Conservation (phyloP, 2,888 invertebrate genomes). For the Lasioglossum pauxillum region DNA sequence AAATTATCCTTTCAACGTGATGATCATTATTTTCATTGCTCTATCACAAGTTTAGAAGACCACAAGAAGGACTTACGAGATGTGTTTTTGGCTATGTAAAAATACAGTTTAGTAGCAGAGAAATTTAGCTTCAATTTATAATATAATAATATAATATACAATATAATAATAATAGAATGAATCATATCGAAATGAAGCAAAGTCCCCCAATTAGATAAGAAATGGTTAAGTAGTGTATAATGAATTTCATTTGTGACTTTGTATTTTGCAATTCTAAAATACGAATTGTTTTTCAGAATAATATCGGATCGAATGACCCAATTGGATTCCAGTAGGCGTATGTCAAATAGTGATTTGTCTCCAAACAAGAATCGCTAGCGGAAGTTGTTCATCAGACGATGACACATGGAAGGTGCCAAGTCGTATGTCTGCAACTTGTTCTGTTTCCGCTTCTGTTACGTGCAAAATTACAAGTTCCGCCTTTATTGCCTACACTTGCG, state of each 20-base stretch:
- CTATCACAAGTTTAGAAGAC: no score
- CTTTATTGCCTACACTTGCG: constrained; percentile 3
- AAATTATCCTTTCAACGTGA: no score
- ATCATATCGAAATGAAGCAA: no score
- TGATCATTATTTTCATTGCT: no score
- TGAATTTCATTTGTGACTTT: neutral
- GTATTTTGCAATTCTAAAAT: neutral
- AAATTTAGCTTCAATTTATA: no score
- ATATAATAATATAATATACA: no score
- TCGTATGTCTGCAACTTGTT: neutral
- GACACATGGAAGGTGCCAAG: neutral
- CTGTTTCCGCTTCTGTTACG: neutral
- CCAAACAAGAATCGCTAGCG: neutral
- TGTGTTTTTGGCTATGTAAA: no score
- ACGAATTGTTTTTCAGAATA: neutral
- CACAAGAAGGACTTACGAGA: no score
- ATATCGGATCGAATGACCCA: neutral
- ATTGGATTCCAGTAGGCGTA: neutral
- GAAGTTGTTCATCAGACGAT: neutral
- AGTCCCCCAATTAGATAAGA: no score
- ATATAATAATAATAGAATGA: no score
- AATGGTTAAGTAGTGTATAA: neutral
- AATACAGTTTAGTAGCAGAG: no score
- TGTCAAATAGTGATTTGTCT: neutral
- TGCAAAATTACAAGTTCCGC: constrained; percentile 13